Evolutionary conservation across 2,113 vertebrate genomes (phyloP).

Genomic region (Heterocephalus glaber): DNA sequence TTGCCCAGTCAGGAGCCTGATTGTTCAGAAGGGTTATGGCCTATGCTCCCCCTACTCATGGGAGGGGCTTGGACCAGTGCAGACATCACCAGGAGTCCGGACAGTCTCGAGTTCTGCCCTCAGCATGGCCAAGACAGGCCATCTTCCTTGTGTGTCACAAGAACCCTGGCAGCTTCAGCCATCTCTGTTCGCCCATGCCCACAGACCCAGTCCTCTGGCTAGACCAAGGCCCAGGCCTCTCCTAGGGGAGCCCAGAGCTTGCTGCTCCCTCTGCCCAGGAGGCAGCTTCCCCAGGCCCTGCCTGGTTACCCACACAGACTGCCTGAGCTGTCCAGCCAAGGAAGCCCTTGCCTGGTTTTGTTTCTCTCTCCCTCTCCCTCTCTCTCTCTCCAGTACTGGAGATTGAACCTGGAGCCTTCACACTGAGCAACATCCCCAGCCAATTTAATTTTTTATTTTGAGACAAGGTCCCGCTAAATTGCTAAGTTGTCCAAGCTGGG

Average conservation of each 20-base stretch:
- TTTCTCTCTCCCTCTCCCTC: no score
- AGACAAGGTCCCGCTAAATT: background rate
- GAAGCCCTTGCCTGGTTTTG: no score
- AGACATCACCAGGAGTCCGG: background rate
- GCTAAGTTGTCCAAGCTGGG: background rate
- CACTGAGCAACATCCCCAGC: background rate
- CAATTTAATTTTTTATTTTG: background rate
- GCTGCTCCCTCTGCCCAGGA: background rate
- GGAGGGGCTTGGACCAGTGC: background rate
- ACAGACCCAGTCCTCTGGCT: background rate
- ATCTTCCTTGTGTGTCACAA: background rate
- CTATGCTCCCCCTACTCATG: background rate
- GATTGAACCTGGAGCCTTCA: background rate
- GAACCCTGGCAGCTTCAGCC: background rate
- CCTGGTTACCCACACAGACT: background rate
- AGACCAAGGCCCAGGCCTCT: background rate
- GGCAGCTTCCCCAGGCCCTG: background rate
- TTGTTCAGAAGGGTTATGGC: background rate
- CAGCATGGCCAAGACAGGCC: background rate
- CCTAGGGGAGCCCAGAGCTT: background rate
- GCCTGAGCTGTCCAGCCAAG: rapidly evolving
- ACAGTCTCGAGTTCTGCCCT: background rate
- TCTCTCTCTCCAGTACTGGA: background rate
- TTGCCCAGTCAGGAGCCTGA: background rate
- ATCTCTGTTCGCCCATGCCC: background rate